Base-by-base conservation (phyloP, 1,140 invertebrate genomes). In the Aphaenogaster rudis region DNA sequence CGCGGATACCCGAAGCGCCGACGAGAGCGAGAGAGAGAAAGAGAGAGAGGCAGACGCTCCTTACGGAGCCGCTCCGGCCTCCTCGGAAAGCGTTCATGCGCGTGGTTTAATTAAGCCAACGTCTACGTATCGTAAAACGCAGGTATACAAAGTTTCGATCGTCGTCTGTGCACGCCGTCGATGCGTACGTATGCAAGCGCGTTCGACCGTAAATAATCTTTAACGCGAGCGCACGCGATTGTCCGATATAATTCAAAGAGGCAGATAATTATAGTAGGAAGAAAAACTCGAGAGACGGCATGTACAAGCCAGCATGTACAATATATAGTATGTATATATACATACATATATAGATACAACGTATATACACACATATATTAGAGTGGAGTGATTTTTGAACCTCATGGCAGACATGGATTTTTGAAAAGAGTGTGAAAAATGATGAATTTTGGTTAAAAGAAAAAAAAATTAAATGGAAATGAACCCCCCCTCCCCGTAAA, bases 51-150 rank as follows among this genome's bases (percentile, higher is more conserved):
- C 17, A 36, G 15, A 48, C 85, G 66, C 17, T 64, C 85, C 21
- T 71, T 39, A 52, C 61, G n/a, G 33, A n/a, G 2, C 59, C 28
- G 67, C 45, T 61, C 72, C 28, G 5, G 33, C 39, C 45, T 67
- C 36, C 48, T 39, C 50, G 50, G 64, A 9, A 81, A 86, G 33
- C 63, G 63, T 80, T 84, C 69, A 69, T 50, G 80, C 71, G 88
- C 59, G 66, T 76, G 48, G 28, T 84, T 88, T 90, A 90, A 90
- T 90, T 90, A 90, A 90, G 77, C 69, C 74, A 86, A 69, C 77
- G 69, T 82, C 54, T 48, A 80, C 78, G 63, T 80, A 82, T 82
- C 80, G 67, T 84, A 84, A 84, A 84, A 84, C 33, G 80, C 69
- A 66, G 57, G 54, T 33, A 36, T 84, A 84, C 80, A 84, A 84